Evolutionary conservation across 2,797 vertebrate genomes (phyloP).

Genomic region (Myotis myotis): DNA sequence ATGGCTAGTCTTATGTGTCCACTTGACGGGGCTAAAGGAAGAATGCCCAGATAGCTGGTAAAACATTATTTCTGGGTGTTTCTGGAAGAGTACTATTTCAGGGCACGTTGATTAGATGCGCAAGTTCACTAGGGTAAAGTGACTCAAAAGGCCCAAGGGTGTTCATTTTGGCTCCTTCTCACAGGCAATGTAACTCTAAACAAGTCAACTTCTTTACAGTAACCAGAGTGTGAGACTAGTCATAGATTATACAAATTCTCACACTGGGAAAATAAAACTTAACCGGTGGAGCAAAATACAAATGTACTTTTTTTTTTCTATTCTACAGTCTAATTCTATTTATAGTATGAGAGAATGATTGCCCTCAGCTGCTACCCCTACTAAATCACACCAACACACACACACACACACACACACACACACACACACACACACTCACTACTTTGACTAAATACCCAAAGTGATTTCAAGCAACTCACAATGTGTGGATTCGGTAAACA

Average conservation of each 20-base stretch:
- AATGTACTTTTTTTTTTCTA: not conserved
- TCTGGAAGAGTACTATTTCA: not conserved
- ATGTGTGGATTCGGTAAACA: not conserved
- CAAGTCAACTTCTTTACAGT: not conserved
- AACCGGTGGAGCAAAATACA: slow-evolving; percentile 5
- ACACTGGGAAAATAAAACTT: slow-evolving; percentile 21
- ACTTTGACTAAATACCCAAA: not conserved
- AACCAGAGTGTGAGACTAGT: not conserved
- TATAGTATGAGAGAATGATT: not conserved
- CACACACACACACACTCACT: not conserved
- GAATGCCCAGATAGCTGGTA: not conserved
- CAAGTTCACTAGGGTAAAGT: not conserved
- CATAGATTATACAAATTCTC: not conserved
- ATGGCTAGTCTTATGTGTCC: not conserved
- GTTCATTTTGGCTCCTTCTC: not conserved
- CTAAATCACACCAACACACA: not conserved
- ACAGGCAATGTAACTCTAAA: not conserved
- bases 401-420: not conserved
- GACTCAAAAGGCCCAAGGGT: not conserved
- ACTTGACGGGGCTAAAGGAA: not conserved
- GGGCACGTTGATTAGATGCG: not conserved
- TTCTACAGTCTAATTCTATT: not conserved
- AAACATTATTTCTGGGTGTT: not conserved
- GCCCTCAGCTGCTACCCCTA: rapidly evolving
- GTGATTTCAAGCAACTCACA: slow-evolving; percentile 11